Evolutionary conservation across 1,140 invertebrate genomes (phyloP).

Genomic region (Diorhabda carinulata): DNA sequence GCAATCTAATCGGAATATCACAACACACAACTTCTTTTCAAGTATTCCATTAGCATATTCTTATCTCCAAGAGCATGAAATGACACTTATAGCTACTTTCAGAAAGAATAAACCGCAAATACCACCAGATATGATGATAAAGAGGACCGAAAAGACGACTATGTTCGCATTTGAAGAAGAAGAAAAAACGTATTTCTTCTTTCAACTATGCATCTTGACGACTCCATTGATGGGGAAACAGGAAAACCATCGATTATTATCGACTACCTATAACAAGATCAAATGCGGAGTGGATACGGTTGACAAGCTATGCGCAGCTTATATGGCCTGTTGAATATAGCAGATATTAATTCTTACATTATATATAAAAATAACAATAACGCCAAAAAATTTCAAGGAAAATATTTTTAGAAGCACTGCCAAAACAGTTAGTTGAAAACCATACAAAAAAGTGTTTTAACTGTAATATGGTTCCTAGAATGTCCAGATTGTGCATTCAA

Average conservation of each 20-base stretch:
- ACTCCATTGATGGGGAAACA: conserved; percentile 16
- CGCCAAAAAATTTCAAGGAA: not conserved
- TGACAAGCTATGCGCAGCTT: conserved; percentile 21
- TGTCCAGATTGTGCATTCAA: conserved; percentile 14
- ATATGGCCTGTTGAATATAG: conserved; percentile 22
- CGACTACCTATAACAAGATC: conserved; percentile 21
- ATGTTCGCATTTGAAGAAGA: conserved; percentile 17
- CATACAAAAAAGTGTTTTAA: no score
- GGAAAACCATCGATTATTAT: conserved; percentile 23
- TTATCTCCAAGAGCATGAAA: conserved; percentile 7
- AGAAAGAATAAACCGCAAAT: conserved; percentile 22
- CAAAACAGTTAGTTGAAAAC: no score
- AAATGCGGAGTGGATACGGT: conserved; percentile 11
- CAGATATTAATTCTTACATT: conserved; percentile 15
- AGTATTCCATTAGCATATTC: conserved; percentile 9
- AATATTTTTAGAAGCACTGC: conserved; percentile 10
- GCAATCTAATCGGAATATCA: conserved; percentile 23
- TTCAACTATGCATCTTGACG: conserved; percentile 14
- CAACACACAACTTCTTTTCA: conserved; percentile 27
- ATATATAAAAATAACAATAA: not conserved
- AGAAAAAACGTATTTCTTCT: conserved; percentile 20
- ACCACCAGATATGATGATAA: not conserved
- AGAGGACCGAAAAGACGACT: conserved; percentile 5
- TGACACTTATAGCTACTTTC: conserved; percentile 17
- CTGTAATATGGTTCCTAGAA: not conserved